Evolutionary conservation across 2,797 vertebrate genomes (phyloP), one percentile per base, ranked within the genome.

Genomic region (Chromis chromis): DNA sequence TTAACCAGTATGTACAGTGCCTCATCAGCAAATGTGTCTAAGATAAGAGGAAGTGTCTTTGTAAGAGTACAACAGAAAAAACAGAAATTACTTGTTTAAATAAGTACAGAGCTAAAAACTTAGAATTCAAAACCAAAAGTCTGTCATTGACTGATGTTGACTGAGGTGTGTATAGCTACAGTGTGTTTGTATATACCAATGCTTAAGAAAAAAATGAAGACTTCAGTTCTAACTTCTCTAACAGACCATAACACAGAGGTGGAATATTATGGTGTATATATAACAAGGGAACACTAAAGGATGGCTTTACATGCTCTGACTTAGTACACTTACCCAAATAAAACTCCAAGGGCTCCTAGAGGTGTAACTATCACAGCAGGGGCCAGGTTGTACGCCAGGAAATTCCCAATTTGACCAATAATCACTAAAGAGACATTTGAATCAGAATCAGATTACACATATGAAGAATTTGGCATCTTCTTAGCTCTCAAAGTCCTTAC

Each of bases 331-430:
- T 89, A 99, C 98, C 98, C 98, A 90, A 99, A 99, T 1, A 98
- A 93, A 67, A 99, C 97, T 21, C 98, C 98, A 11, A 99, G 95
- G n/a, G 97, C 97, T 83, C 98, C 98, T 54, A 99, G 88, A 1
- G 98, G 98, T 0, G 98, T 98, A 53, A 99, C 98, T 61, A 98
- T 91, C 65, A 97, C 96, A 21, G 97, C 97, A 42, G 98, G 97
- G 52, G 98, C 97, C 40, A 93, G 88, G 28, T 97, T 99, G 76
- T 99, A 99, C 0, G 98, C 97, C 88, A 99, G 87, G 90, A 99
- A 98, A 90, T 99, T 99, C 50, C 98, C 97, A 78, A 98, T 95
- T 85, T 99, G 98, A 79, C 98, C 98, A 72, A 97, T 90, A 65
- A 96, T 95, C 97, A 98, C 98, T 99, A 65, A 31, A 74, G 67